Evolutionary conservation across 2,888 invertebrate genomes (phyloP).

Genomic region (Thymelicus sylvestris): DNA sequence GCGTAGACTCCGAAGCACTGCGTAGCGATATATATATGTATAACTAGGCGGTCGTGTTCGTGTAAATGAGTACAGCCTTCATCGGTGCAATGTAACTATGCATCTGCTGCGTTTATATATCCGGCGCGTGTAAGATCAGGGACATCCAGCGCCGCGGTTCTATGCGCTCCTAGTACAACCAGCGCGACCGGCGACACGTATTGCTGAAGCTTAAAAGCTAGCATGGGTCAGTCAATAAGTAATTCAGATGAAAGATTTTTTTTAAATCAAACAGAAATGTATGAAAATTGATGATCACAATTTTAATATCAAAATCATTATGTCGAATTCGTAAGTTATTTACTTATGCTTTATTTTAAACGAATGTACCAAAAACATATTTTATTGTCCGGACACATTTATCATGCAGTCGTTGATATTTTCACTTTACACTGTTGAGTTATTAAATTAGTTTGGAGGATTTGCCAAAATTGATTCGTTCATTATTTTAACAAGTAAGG

Average conservation of each 20-base stretch:
- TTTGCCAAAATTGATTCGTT: slow-evolving; percentile 38
- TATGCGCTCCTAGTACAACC: slow-evolving; percentile 67
- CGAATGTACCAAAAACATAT: slow-evolving; percentile 7
- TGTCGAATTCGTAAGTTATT: not conserved
- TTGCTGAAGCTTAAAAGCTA: slow-evolving; percentile 17
- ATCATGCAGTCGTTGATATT: slow-evolving; percentile 39
- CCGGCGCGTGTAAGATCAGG: slow-evolving; percentile 68
- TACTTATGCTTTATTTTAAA: not conserved
- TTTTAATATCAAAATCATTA: not conserved
- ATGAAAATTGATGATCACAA: slow-evolving; percentile 11
- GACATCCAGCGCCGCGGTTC: slow-evolving; percentile 51
- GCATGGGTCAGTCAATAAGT: not conserved
- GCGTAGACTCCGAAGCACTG: slow-evolving; percentile 64
- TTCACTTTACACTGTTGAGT: slow-evolving; percentile 37
- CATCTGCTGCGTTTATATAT: slow-evolving; percentile 52
- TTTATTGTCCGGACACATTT: slow-evolving; percentile 31
- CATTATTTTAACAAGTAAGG: slow-evolving; percentile 34
- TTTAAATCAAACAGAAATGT: not conserved
- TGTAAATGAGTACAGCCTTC: slow-evolving; percentile 76
- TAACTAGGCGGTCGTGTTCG: slow-evolving; percentile 48
- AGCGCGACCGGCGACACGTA: slow-evolving; percentile 34
- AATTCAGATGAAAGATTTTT: not conserved
- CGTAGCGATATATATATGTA: slow-evolving; percentile 31
- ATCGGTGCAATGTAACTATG: slow-evolving; percentile 68
- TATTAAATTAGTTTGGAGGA: slow-evolving; percentile 39